These are phyloP conservation scores for Lepidocyrtoides sp. DNA, from an alignment of 2,888 invertebrate species.

Conservation along the genomic window DNA sequence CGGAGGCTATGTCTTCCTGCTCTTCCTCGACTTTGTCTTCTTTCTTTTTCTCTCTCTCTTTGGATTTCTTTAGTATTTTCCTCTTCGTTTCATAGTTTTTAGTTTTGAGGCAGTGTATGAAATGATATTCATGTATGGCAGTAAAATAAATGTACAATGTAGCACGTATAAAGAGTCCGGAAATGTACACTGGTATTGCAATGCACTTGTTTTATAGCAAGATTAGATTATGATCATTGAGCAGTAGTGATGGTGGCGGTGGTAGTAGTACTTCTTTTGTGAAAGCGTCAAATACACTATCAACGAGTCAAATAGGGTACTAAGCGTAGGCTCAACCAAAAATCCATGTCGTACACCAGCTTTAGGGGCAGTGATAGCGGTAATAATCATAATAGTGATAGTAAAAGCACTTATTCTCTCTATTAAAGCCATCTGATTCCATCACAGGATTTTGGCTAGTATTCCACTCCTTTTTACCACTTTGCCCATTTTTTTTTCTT, in stretches of 20 bases:
- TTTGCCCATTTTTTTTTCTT: slow-evolving; percentile 49
- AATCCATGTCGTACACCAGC: slow-evolving; percentile 71
- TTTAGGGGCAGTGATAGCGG: slow-evolving; percentile 76
- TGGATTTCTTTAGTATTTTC: neutral
- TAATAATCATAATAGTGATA: slow-evolving; percentile 81
- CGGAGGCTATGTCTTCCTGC: neutral
- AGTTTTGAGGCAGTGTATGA: slow-evolving; percentile 47
- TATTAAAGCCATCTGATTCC: slow-evolving; percentile 81
- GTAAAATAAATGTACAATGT: slow-evolving; percentile 57
- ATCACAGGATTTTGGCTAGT: slow-evolving; percentile 76
- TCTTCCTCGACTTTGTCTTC: slow-evolving; percentile 32
- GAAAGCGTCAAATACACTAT: slow-evolving; percentile 77
- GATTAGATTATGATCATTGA: slow-evolving; percentile 69
- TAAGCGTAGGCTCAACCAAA: slow-evolving; percentile 62
- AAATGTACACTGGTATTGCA: slow-evolving; percentile 44
- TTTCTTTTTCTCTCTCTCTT: slow-evolving; percentile 28
- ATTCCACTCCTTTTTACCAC: slow-evolving; percentile 67
- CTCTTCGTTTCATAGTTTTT: slow-evolving; percentile 33
- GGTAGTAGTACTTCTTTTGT: slow-evolving; percentile 45
- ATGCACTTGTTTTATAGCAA: slow-evolving; percentile 45
- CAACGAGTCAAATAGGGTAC: slow-evolving; percentile 69
- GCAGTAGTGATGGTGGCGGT: slow-evolving; percentile 5
- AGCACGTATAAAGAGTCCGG: slow-evolving; percentile 27
- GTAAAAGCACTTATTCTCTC: slow-evolving; percentile 80
- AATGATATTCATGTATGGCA: slow-evolving; percentile 54